Evolutionary conservation across 2,113 vertebrate species (phyloP).

Genomic region (Pseudolaguvia tuberculata): DNA sequence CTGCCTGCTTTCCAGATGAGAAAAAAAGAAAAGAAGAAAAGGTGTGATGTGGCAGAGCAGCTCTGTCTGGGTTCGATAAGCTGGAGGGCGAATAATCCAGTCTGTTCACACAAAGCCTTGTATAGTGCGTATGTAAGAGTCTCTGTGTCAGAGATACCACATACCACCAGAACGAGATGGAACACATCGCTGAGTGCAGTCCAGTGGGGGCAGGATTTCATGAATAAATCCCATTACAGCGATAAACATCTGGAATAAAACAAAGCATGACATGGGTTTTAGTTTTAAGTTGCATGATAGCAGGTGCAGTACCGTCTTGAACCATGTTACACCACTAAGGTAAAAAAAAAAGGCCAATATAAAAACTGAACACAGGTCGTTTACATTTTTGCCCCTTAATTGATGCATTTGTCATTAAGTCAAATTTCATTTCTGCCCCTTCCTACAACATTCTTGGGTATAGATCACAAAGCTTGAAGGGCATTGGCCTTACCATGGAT

Average conservation of each 20-base stretch:
- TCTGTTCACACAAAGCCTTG: not conserved
- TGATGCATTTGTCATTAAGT: too few species aligned
- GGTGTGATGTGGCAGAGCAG: not conserved
- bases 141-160: slow-evolving; percentile 1
- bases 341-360: too few species aligned
- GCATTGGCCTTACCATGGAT: too few species aligned
- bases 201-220: not conserved
- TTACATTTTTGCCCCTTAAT: too few species aligned
- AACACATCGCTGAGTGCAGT: not conserved
- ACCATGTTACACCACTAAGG: too few species aligned
- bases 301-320: too few species aligned
- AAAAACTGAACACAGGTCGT: too few species aligned
- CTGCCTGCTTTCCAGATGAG: not conserved
- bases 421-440: too few species aligned
- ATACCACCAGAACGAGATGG: not conserved
- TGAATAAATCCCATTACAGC: not conserved
- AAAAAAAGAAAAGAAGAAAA: not conserved
- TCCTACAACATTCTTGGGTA: too few species aligned
- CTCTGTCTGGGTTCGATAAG: slow-evolving; percentile 13
- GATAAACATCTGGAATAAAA: not conserved
- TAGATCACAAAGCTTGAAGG: too few species aligned
- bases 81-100: not conserved
- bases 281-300: not conserved
- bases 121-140: not conserved
- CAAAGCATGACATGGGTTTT: not conserved